Percentiles rank a stretch among this genome's conserved stretches.
Evolutionary conservation across 2,113 vertebrate genomes (phyloP).

Genomic region (Phainopepla nitens): DNA sequence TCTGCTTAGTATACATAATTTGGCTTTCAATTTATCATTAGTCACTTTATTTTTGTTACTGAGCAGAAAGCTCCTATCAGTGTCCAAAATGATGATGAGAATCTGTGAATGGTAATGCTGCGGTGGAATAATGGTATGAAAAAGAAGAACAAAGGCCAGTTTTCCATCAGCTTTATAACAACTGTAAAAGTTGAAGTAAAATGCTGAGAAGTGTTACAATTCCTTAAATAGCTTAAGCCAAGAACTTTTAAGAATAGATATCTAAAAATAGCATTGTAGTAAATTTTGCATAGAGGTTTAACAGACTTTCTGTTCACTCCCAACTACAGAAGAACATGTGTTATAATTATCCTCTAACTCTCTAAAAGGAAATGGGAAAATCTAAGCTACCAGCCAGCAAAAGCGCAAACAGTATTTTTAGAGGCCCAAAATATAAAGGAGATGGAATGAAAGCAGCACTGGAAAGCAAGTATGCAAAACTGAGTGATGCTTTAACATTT

Average conservation of each 20-base stretch:
- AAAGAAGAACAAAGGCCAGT: neutral
- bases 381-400: neutral
- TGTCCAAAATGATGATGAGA: neutral
- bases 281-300: slow-evolving; percentile 19
- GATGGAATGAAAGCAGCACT: neutral
- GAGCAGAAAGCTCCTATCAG: neutral
- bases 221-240: slow-evolving; percentile 51
- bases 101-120: neutral
- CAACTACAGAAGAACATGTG: neutral
- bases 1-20: neutral
- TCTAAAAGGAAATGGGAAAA: neutral
- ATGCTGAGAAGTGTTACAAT: slow-evolving; percentile 24
- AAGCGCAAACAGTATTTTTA: neutral
- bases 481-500: neutral
- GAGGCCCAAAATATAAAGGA: neutral
- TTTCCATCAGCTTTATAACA: slow-evolving; percentile 41
- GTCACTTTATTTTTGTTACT: neutral
- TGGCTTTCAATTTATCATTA: neutral
- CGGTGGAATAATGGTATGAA: neutral
- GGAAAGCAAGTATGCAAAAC: neutral
- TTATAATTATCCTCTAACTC: neutral
- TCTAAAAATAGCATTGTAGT: slow-evolving; percentile 54
- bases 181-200: slow-evolving; percentile 25
- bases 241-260: slow-evolving; percentile 43
- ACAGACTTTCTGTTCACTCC: neutral